These are phyloP conservation scores for Leucophora obtusa DNA, from an alignment of 2,888 invertebrate species.

Conservation along the genomic window DNA sequence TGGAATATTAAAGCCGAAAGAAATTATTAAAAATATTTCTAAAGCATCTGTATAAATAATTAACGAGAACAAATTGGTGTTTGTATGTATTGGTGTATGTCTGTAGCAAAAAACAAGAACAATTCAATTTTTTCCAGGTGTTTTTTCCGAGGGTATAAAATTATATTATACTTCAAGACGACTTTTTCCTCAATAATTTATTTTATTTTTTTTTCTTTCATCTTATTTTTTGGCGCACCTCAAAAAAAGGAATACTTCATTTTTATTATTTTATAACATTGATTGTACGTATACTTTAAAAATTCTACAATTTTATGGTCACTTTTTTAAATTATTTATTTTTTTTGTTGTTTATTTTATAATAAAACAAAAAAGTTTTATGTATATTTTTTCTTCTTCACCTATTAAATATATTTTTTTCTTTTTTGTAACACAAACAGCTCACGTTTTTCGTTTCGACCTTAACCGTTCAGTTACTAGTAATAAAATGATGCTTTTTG, in stretches of 20 bases:
- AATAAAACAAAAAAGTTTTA: conserved; percentile 30
- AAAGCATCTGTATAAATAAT: background rate
- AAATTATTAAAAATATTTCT: conserved; percentile 1
- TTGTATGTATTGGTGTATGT: background rate
- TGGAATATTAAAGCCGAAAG: background rate
- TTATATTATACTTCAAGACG: conserved; percentile 16
- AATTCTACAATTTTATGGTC: background rate
- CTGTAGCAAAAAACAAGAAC: too few relatives aligned
- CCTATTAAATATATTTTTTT: background rate
- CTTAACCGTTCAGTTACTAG: conserved; percentile 46
- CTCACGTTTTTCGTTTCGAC: conserved; percentile 23
- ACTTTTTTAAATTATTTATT: background rate
- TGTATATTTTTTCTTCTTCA: conserved; percentile 9
- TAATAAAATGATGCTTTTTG: conserved; percentile 50
- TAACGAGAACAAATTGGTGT: background rate
- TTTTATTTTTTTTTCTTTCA: background rate
- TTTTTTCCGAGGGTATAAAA: background rate
- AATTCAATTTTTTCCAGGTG: conserved; percentile 10
- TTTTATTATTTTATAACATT: conserved; percentile 13
- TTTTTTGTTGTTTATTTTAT: conserved; percentile 43
- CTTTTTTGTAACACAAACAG: conserved; percentile 6
- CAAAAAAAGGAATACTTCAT: background rate
- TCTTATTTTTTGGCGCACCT: conserved; percentile 1
- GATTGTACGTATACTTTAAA: too few relatives aligned
- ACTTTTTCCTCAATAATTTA: background rate